Percentiles rank a stretch among this genome's conserved stretches.
Evolutionary conservation across 2,888 invertebrate species (phyloP).

Genomic region (Steromphala cineraria): DNA sequence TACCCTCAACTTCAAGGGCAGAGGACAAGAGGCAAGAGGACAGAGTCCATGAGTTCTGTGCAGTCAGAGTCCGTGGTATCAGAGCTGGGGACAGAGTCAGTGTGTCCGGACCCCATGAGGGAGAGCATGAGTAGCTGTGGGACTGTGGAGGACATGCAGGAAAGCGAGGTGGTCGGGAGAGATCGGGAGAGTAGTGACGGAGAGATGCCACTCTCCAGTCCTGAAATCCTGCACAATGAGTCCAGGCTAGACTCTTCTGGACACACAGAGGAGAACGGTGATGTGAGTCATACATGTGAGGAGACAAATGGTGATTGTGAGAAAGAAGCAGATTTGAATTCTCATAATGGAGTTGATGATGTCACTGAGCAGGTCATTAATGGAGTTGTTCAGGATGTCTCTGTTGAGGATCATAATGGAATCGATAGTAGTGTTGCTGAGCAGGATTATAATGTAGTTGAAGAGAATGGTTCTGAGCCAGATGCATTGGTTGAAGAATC

Average conservation of each 20-base stretch:
- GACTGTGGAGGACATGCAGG: background rate
- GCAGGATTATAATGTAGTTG: too few relatives aligned
- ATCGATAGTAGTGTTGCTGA: too few relatives aligned
- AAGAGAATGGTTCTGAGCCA: too few relatives aligned
- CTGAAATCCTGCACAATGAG: background rate
- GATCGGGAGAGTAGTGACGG: background rate
- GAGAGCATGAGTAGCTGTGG: slow-evolving; percentile 2
- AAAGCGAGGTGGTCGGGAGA: background rate
- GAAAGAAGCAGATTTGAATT: background rate
- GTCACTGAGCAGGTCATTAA: too few relatives aligned
- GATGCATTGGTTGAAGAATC: too few relatives aligned
- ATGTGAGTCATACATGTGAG: background rate
- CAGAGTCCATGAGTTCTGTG: background rate
- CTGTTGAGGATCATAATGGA: too few relatives aligned
- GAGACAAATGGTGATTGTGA: background rate
- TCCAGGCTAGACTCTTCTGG: background rate
- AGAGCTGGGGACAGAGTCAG: too few relatives aligned
- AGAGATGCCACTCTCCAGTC: background rate
- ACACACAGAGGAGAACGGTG: background rate
- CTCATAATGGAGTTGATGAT: too few relatives aligned
- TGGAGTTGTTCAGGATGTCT: too few relatives aligned
- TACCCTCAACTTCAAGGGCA: background rate
- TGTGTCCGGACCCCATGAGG: background rate
- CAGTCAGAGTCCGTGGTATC: background rate
- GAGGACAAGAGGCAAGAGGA: background rate